Evolutionary conservation across 2,113 vertebrate species (phyloP).

Genomic region (Microcebus murinus): DNA sequence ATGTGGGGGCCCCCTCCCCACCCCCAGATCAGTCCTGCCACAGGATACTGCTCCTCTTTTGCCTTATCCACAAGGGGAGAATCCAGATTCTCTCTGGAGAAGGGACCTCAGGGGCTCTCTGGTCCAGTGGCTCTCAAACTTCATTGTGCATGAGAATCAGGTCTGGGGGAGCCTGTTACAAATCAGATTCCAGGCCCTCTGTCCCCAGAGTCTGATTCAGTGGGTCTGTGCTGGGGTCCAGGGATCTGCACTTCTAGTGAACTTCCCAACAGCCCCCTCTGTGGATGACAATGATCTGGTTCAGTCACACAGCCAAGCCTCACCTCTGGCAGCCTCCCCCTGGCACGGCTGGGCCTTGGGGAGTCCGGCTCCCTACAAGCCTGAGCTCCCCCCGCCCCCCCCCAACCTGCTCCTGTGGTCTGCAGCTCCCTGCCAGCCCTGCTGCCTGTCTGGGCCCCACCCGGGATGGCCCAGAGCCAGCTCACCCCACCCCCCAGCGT

Average conservation of each 20-base stretch:
- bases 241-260: neutral
- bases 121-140: neutral
- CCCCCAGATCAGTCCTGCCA: neutral
- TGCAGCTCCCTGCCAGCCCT: neutral
- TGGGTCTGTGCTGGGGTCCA: neutral
- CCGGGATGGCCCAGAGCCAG: neutral
- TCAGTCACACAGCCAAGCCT: neutral
- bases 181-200: neutral
- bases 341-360: rapidly evolving
- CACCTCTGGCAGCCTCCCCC: no score
- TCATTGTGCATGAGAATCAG: neutral
- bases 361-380: neutral
- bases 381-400: neutral
- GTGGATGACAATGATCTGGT: neutral
- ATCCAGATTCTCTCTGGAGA: neutral
- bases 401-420: neutral
- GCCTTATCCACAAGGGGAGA: neutral
- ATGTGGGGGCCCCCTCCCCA: neutral
- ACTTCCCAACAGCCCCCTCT: neutral
- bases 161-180: neutral
- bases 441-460: neutral
- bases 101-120: neutral
- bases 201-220: neutral
- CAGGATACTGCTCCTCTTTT: neutral
- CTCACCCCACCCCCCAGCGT: neutral